A percentile compares a stretch with the other conserved stretches of the same genome.
Conservation (phyloP, 2,888 invertebrate species). For the Odontomyia ornata region DNA sequence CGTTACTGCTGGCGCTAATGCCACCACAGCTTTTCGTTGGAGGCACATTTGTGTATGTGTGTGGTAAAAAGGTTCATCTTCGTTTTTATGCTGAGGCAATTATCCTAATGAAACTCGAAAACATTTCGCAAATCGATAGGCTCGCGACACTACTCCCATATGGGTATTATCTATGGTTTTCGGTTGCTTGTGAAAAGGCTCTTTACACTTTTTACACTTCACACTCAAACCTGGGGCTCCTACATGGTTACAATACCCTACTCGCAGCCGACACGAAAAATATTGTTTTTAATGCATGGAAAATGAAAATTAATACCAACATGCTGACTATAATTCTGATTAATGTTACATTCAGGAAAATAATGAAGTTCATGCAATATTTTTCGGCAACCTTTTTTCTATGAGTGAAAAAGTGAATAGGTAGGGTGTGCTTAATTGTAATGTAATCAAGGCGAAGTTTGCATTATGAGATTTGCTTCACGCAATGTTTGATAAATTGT, state of each 20-base stretch:
- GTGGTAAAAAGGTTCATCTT: neutral
- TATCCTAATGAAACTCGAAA: slow-evolving; percentile 30
- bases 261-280: neutral
- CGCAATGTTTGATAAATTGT: too few relatives aligned
- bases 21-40: neutral
- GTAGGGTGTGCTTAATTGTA: too few relatives aligned
- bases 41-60: neutral
- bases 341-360: neutral
- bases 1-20: too few relatives aligned
- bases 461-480: too few relatives aligned
- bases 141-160: neutral
- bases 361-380: neutral
- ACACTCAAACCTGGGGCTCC: too few relatives aligned
- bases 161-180: slow-evolving; percentile 1
- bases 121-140: slow-evolving; percentile 29
- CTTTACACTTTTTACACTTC: too few relatives aligned
- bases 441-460: too few relatives aligned
- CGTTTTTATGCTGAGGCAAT: slow-evolving; percentile 22
- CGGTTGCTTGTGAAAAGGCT: neutral
- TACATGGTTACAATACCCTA: too few relatives aligned
- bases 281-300: neutral
- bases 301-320: neutral
- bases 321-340: neutral
- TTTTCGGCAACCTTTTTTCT: too few relatives aligned
- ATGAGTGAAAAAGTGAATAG: too few relatives aligned